Evolutionary conservation across 2,113 vertebrate species (phyloP), one percentile per base, ranked within the genome.

Genomic region (Trogon surrucura): DNA sequence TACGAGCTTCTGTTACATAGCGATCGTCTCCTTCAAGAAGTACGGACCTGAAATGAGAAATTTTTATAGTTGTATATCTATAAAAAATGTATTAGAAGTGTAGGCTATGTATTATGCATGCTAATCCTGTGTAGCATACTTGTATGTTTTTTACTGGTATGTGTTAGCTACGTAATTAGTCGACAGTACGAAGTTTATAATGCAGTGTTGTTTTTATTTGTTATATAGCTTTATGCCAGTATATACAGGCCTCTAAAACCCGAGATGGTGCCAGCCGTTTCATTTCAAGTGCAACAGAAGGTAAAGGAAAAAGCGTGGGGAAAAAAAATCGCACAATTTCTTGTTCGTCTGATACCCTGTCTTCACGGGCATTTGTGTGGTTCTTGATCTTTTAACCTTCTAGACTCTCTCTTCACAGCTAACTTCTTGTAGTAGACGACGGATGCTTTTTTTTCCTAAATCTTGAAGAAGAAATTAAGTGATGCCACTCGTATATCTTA

Each of bases 171-270:
- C 1, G 0, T 89, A 69, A 91, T 83, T 13, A 47, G 65, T 80
- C 34, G 4, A 92, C 57, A 86, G 57, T 97, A 97, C 95, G 93
- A 97, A 95, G 96, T 98, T 60, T 98, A 92, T 98, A 98, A 99
- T 98, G 97, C 96, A 95, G 91, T 98, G 98, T 99, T 99, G 98
- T 99, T 99, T 97, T 99, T 98, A 98, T 99, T 98, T 99, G 98
- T 99, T 98, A 98, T 99, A 97, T 99, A 99, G 99, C 99, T 97
- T 99, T 99, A 99, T 99, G 99, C 99, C 98, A 99, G 98, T 99
- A 99, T 99, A 99, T 99, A 98, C 98, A 99, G 97, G 99, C 99
- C 98, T 99, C 99, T 99, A 99, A 99, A 99, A 98, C 98, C 98
- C 99, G 98, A 98, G 99, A 99, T 98, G 98, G 98, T 98, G 98